These are phyloP conservation scores for Solenodon paradoxus DNA, from an alignment of 2,113 vertebrate genomes.

Conservation along the genomic window DNA sequence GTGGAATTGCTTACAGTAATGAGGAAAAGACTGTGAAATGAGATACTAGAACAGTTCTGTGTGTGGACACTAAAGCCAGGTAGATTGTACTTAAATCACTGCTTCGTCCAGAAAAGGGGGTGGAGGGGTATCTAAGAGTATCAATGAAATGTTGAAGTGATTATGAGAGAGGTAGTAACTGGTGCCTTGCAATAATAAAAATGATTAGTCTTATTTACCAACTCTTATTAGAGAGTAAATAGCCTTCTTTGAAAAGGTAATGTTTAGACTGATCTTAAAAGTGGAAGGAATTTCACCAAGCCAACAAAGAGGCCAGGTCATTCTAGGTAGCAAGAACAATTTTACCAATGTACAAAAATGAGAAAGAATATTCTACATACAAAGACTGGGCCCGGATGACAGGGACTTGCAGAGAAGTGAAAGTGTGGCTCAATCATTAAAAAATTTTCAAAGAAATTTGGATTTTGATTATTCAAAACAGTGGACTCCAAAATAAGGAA, in stretches of 20 bases:
- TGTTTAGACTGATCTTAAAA: background rate
- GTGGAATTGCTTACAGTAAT: background rate
- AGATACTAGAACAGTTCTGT: background rate
- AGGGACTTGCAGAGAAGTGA: background rate
- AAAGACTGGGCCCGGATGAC: background rate
- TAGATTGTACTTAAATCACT: background rate
- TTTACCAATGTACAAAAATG: background rate
- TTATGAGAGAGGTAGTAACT: accelerated
- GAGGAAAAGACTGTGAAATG: background rate
- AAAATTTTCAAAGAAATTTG: background rate
- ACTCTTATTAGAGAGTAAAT: background rate
- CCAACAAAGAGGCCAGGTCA: background rate
- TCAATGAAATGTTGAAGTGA: background rate
- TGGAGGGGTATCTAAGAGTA: background rate
- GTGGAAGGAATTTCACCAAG: background rate
- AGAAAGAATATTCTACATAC: accelerated
- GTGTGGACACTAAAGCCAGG: background rate
- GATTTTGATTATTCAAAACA: background rate
- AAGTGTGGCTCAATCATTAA: background rate
- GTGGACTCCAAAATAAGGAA: background rate
- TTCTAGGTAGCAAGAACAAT: background rate
- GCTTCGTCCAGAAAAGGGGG: background rate
- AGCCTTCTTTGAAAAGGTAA: background rate
- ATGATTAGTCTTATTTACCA: background rate
- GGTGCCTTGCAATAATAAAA: no score